Conservation (phyloP, 2,113 vertebrate species). For the Macheiramphus alcinus region DNA sequence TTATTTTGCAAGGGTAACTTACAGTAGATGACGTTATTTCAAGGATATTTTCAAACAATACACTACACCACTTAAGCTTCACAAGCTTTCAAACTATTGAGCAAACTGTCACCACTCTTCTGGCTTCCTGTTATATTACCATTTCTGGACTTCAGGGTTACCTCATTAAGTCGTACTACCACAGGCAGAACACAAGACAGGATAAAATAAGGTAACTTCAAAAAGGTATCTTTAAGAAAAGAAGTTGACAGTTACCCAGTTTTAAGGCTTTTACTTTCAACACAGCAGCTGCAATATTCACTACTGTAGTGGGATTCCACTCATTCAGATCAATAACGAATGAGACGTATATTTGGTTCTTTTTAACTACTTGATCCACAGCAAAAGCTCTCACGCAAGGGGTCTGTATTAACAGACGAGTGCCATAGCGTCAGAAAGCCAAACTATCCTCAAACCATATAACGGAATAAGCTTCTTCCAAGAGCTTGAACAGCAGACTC, state of each 20-base stretch:
- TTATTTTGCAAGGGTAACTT: neutral
- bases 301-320: neutral
- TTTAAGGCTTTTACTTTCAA: neutral
- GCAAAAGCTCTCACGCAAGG: neutral
- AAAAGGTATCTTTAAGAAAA: neutral
- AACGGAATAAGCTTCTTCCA: rapidly evolving
- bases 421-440: neutral
- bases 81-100: neutral
- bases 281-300: neutral
- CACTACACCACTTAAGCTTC: neutral
- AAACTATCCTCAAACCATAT: neutral
- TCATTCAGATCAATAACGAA: neutral
- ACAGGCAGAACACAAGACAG: neutral
- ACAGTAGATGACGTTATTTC: neutral
- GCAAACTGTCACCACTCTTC: neutral
- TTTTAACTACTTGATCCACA: neutral
- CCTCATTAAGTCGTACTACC: neutral
- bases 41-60: neutral
- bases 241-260: neutral
- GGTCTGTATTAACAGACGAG: neutral
- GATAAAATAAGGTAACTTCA: neutral
- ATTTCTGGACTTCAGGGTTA: neutral
- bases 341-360: neutral
- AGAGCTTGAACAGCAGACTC: neutral
- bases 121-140: conserved; percentile 30